phyloP scores from a whole-genome alignment of 2,113 vertebrate genomes.

The Pangasianodon gigas region DNA sequence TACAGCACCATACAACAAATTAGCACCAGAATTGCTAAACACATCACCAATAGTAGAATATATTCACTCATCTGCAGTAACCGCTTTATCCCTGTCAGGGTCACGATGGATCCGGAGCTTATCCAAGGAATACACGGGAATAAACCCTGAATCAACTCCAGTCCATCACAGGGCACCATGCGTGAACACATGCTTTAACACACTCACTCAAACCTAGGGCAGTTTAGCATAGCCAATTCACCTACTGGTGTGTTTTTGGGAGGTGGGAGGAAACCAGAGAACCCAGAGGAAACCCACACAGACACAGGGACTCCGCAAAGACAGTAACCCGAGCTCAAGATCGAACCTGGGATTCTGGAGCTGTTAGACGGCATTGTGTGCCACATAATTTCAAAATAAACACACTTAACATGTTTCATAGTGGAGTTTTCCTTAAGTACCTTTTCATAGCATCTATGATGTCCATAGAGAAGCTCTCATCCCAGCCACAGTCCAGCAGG shows the following conservation, averaged over 20 bases:
- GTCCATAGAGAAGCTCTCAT: constrained; percentile 97
- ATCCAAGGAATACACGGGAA: not conserved
- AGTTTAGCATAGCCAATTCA: not conserved
- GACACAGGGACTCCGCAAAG: not conserved
- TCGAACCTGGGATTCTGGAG: not conserved
- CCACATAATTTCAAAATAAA: not conserved
- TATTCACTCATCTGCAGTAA: not conserved
- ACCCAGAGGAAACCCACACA: not conserved
- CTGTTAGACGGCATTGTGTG: not conserved
- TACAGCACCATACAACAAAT: not conserved
- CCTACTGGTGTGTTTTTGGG: not conserved
- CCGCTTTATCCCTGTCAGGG: not conserved
- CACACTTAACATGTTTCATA: not conserved
- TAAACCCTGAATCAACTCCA: not conserved
- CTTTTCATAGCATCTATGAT: constrained; percentile 95
- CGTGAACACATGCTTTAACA: not conserved
- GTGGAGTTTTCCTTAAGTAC: constrained; percentile 55
- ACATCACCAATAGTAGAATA: not conserved
- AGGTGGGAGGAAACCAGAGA: not conserved
- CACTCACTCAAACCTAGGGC: not conserved
- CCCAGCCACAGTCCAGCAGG: constrained; percentile 96
- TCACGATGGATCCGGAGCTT: not conserved
- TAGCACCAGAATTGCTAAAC: too few species aligned
- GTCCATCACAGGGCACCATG: too few species aligned
- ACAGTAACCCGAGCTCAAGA: not conserved